Conservation (phyloP, 2,113 vertebrate species). For the Loxodonta africana region DNA sequence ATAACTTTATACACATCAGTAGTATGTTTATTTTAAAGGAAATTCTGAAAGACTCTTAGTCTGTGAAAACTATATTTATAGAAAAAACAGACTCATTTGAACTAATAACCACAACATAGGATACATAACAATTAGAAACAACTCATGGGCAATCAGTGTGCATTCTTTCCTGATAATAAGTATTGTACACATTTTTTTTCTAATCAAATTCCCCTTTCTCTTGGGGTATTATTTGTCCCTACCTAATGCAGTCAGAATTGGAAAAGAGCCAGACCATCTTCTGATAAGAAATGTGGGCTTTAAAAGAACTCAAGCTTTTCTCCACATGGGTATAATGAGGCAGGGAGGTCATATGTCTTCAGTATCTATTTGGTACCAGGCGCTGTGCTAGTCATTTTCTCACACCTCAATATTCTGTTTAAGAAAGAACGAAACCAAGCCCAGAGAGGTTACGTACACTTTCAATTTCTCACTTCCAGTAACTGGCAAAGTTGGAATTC, state of each 20-base stretch:
- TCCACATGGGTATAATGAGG: not conserved
- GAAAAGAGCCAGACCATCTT: not conserved
- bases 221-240: not conserved
- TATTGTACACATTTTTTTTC: not conserved
- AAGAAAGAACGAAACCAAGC: not conserved
- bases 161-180: not conserved
- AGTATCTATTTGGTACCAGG: not conserved
- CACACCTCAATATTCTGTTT: not conserved
- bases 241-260: not conserved
- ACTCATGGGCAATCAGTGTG: not conserved
- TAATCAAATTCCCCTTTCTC: not conserved
- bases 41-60: not conserved
- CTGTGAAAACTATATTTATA: constrained; percentile 17
- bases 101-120: not conserved
- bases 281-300: not conserved
- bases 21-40: not conserved
- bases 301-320: not conserved
- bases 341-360: not conserved
- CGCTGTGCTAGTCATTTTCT: not conserved
- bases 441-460: not conserved
- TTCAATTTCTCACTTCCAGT: not conserved
- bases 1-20: not conserved
- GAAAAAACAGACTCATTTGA: constrained; percentile 1
- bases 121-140: not conserved
- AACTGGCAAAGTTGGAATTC: not conserved